Conservation (phyloP, 2,888 invertebrate genomes). For the Acronicta alni region DNA sequence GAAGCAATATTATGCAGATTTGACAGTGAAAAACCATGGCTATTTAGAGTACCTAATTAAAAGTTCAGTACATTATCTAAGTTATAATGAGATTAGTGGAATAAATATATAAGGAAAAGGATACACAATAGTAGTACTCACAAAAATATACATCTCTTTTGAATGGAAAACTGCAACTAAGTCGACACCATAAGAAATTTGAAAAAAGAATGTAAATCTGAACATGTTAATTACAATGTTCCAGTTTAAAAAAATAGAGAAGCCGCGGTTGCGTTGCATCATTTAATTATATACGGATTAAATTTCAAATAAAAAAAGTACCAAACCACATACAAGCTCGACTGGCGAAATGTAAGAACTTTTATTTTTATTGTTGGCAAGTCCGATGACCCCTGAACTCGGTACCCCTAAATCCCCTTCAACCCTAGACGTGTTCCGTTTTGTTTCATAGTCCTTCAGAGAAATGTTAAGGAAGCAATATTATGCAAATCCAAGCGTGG, state of each 20-base stretch:
- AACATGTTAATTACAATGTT: background rate
- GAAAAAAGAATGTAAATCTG: background rate
- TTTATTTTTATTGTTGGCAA: slow-evolving; percentile 38
- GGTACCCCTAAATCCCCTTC: slow-evolving; percentile 46
- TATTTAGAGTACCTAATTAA: slow-evolving; percentile 47
- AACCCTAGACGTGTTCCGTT: slow-evolving; percentile 68
- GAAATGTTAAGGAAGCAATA: slow-evolving; percentile 89
- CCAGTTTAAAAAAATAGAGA: slow-evolving; percentile 19
- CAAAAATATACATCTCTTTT: no score
- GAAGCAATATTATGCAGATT: slow-evolving; percentile 88
- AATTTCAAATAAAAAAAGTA: slow-evolving; percentile 25
- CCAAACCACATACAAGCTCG: slow-evolving; percentile 18
- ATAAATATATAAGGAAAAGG: background rate
- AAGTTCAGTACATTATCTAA: slow-evolving; percentile 30
- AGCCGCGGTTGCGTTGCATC: slow-evolving; percentile 17
- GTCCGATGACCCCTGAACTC: slow-evolving; percentile 40
- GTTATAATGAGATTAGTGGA: slow-evolving; percentile 9
- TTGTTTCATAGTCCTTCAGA: slow-evolving; percentile 77
- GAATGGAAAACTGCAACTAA: no score
- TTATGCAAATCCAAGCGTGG: slow-evolving; percentile 88
- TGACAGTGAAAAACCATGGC: slow-evolving; percentile 55
- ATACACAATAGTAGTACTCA: no score
- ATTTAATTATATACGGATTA: slow-evolving; percentile 37
- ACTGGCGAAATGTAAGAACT: slow-evolving; percentile 32
- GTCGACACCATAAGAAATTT: background rate